Evolutionary conservation across 2,797 vertebrate genomes (phyloP).

Genomic region (Parotocinclus haroldoi): DNA sequence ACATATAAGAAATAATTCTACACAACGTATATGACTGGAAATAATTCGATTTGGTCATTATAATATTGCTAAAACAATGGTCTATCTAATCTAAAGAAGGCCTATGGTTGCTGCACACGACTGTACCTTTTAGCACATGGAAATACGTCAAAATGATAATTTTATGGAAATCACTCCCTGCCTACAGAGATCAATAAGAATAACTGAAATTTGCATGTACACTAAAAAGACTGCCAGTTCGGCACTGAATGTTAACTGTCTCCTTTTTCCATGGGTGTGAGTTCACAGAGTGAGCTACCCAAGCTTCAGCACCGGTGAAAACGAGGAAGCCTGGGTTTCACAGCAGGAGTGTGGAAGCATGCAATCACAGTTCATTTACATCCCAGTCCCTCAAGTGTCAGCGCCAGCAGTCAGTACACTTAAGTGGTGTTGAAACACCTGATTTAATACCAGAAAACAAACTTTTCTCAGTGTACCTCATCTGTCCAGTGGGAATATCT

Average conservation of each 20-base stretch:
- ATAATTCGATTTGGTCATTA: too few relatives aligned
- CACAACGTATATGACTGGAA: too few relatives aligned
- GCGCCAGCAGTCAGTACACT: slow-evolving; percentile 6
- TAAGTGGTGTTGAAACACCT: slow-evolving; percentile 3
- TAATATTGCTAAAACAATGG: too few relatives aligned
- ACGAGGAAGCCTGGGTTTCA: not conserved
- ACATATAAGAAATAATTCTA: too few relatives aligned
- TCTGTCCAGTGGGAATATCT: too few relatives aligned
- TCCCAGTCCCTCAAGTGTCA: slow-evolving; percentile 7
- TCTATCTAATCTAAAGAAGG: too few relatives aligned
- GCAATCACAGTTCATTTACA: slow-evolving; percentile 43
- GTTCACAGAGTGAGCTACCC: not conserved
- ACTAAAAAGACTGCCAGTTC: not conserved
- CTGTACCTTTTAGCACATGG: too few relatives aligned
- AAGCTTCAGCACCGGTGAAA: slow-evolving; percentile 11
- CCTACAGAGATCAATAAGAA: too few relatives aligned
- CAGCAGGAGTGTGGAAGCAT: slow-evolving; percentile 3
- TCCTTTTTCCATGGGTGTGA: slow-evolving; percentile 5
- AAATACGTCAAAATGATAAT: too few relatives aligned
- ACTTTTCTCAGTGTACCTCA: not conserved
- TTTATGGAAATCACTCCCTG: too few relatives aligned
- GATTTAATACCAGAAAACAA: slow-evolving; percentile 4
- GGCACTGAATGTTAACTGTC: not conserved
- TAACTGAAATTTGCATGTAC: too few relatives aligned
- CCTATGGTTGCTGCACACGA: too few relatives aligned